Conservation (phyloP, 2,797 vertebrate species). For the Amphiprion clarkii region DNA sequence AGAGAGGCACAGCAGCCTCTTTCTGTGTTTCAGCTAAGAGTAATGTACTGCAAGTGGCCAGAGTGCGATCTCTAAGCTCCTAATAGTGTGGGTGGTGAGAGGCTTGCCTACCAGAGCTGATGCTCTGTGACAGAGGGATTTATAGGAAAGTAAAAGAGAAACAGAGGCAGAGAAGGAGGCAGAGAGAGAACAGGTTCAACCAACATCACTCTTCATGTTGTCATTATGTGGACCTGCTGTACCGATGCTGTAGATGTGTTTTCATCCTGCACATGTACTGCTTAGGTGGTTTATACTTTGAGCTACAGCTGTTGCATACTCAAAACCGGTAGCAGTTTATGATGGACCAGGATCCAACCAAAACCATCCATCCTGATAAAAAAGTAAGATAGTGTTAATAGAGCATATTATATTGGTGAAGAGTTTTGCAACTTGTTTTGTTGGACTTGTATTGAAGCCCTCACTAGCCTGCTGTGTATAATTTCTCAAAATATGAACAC, state of each 20-base stretch:
- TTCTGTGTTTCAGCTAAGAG: slow-evolving; percentile 5
- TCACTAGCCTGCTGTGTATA: background rate
- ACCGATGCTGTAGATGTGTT: slow-evolving; percentile 9
- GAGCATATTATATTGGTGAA: background rate
- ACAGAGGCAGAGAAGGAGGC: background rate
- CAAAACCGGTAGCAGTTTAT: background rate
- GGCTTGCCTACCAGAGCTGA: slow-evolving; percentile 12
- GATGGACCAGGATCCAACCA: background rate
- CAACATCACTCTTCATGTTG: slow-evolving; percentile 32
- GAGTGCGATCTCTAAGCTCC: slow-evolving; percentile 19
- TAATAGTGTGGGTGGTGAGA: slow-evolving; percentile 29
- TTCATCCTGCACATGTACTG: slow-evolving; percentile 12
- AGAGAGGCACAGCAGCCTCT: slow-evolving; percentile 16
- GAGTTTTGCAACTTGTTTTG: slow-evolving; percentile 18
- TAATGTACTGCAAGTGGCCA: background rate
- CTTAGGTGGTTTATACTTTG: background rate
- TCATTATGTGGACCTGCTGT: slow-evolving; percentile 36
- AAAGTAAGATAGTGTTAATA: background rate
- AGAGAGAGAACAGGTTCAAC: slow-evolving; percentile 12
- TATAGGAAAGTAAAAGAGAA: slow-evolving; percentile 10
- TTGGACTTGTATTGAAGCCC: slow-evolving; percentile 5
- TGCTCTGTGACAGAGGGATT: slow-evolving; percentile 32
- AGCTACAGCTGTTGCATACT: slow-evolving; percentile 21
- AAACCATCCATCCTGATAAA: background rate
- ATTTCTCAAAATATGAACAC: slow-evolving; percentile 17